Conservation (phyloP, 2,888 invertebrate species). For the Abrostola tripartita region DNA sequence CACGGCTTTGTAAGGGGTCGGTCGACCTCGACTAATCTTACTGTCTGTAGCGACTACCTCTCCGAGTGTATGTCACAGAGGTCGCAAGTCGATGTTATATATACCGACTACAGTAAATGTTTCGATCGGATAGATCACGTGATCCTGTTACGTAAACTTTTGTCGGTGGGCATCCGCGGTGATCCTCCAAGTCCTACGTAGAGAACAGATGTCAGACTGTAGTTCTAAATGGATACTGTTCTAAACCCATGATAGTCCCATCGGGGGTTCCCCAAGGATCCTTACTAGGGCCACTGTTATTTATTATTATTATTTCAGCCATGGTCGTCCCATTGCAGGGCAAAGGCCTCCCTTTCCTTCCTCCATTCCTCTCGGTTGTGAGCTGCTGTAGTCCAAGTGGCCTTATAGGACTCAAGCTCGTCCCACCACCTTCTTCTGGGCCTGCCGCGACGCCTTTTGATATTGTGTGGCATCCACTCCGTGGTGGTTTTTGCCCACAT, state of each 20-base stretch:
- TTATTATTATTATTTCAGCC: too few species aligned
- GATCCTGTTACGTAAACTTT: not conserved
- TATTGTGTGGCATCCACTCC: too few species aligned
- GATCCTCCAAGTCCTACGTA: not conserved
- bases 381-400: too few species aligned
- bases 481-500: too few species aligned
- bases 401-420: too few species aligned
- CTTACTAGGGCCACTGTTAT: not conserved
- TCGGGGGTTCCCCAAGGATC: slow-evolving; percentile 2
- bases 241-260: not conserved
- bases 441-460: too few species aligned
- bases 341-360: too few species aligned
- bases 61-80: slow-evolving; percentile 1
- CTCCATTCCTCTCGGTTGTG: too few species aligned
- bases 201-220: slow-evolving; percentile 1
- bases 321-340: too few species aligned
- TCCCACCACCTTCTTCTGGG: too few species aligned
- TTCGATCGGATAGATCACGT: not conserved
- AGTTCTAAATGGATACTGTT: not conserved
- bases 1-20: slow-evolving; percentile 8
- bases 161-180: not conserved
- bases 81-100: slow-evolving; percentile 6
- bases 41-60: not conserved
- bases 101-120: slow-evolving; percentile 7
- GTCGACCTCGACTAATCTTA: slow-evolving; percentile 5